phyloP scores from a whole-genome alignment of 2,888 invertebrate species.

The Galerucella pusilla region DNA sequence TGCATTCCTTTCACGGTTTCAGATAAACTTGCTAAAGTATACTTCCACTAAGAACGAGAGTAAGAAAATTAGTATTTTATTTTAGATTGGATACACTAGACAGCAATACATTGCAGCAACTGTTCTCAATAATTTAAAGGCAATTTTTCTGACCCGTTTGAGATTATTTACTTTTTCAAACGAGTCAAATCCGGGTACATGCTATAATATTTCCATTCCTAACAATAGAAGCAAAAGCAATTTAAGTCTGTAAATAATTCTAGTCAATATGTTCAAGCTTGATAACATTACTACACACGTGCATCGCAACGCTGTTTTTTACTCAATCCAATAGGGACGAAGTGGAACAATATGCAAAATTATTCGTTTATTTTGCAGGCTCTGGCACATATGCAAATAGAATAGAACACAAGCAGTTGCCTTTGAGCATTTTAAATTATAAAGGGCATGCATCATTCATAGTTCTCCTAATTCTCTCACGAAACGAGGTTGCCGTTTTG shows the following conservation, averaged over 20 bases:
- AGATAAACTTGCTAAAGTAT: no score
- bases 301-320: conserved; percentile 21
- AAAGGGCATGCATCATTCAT: conserved; percentile 45
- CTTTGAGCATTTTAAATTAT: conserved; percentile 44
- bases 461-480: conserved; percentile 39
- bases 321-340: conserved; percentile 6
- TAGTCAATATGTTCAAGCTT: conserved; percentile 18
- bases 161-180: no score
- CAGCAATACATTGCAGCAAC: no score
- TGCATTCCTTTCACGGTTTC: no score
- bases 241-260: conserved; percentile 26
- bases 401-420: conserved; percentile 37
- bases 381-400: conserved; percentile 37
- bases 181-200: not conserved
- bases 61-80: no score
- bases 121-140: no score
- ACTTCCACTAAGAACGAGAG: no score
- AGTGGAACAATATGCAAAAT: conserved; percentile 36
- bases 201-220: not conserved
- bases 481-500: conserved; percentile 28
- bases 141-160: no score
- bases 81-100: no score
- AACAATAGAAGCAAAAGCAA: conserved; percentile 14
- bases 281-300: conserved; percentile 33
- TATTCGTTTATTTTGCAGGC: conserved; percentile 33